Percentiles rank a stretch among this genome's conserved stretches.
These are phyloP conservation scores for Rhagologus leucostigma DNA, from an alignment of 2,113 vertebrate genomes.

Conservation along the genomic window DNA sequence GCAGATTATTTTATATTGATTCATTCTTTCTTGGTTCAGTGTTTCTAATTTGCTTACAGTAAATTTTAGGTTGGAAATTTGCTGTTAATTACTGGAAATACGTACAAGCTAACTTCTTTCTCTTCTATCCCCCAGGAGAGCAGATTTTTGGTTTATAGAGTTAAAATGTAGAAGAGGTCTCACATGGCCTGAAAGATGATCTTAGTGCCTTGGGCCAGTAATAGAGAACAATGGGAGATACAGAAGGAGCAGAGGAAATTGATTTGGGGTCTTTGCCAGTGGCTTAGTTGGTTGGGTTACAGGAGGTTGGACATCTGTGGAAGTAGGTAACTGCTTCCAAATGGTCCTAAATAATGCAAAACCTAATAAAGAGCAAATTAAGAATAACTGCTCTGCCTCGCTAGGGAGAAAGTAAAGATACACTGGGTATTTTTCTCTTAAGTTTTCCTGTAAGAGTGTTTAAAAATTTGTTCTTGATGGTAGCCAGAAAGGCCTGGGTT, in stretches of 20 bases:
- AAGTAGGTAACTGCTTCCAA: slow-evolving; percentile 13
- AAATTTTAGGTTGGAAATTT: background rate
- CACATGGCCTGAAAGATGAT: background rate
- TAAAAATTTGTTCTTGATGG: background rate
- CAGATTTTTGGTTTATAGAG: background rate
- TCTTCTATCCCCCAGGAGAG: background rate
- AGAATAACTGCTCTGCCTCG: background rate
- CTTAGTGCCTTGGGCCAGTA: background rate
- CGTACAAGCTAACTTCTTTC: background rate
- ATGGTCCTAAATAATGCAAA: background rate
- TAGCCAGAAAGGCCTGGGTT: background rate
- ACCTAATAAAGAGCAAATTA: background rate
- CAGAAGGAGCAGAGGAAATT: slow-evolving; percentile 5
- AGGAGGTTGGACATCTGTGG: background rate
- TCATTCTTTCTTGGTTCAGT: background rate
- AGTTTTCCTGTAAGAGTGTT: background rate
- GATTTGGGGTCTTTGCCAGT: background rate
- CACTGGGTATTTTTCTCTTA: background rate
- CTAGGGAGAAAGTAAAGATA: background rate
- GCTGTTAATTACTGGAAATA: background rate
- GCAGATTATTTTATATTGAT: background rate
- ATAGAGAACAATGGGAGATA: background rate
- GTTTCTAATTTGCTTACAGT: background rate
- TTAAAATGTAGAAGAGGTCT: background rate
- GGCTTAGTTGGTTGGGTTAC: background rate